These are phyloP conservation scores for Drosophila silvestris DNA, from an alignment of 2,888 invertebrate genomes.

Conservation along the genomic window DNA sequence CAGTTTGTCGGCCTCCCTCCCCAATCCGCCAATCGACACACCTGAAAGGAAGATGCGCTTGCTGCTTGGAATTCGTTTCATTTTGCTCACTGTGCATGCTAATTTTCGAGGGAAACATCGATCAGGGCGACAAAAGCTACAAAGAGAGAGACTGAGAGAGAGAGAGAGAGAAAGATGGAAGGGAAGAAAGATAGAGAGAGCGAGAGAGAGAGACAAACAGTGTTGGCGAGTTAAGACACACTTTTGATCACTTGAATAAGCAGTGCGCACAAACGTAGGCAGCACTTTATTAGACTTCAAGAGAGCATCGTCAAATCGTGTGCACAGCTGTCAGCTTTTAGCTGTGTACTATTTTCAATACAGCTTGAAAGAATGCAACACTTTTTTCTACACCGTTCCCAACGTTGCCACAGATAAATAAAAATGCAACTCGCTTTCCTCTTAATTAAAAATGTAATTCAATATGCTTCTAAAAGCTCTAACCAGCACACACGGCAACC, in stretches of 20 bases:
- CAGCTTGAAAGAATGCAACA: not conserved
- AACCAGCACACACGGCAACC: not conserved
- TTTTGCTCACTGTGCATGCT: slow-evolving; percentile 63
- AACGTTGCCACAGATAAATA: not conserved
- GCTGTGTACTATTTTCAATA: not conserved
- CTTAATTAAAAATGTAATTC: not conserved
- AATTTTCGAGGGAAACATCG: slow-evolving; percentile 79
- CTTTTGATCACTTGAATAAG: not conserved
- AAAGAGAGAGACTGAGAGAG: not conserved
- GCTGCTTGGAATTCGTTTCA: slow-evolving; percentile 15
- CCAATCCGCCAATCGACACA: not conserved
- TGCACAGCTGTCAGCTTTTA: not conserved
- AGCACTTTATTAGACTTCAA: not conserved
- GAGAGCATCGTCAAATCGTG: not conserved
- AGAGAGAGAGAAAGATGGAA: not conserved
- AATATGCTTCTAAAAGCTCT: not conserved
- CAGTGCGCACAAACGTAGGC: slow-evolving; percentile 7
- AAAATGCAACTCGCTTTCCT: not conserved
- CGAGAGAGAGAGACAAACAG: not conserved
- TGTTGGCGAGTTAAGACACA: not conserved
- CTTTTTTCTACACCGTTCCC: not conserved
- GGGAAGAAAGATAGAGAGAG: too few species aligned
- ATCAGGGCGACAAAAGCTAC: slow-evolving; percentile 43
- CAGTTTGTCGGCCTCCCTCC: slow-evolving; percentile 1
- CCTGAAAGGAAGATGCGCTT: slow-evolving; percentile 9